Evolutionary conservation across 2,797 vertebrate genomes (phyloP).

Genomic region (Yasuhikotakia modesta): DNA sequence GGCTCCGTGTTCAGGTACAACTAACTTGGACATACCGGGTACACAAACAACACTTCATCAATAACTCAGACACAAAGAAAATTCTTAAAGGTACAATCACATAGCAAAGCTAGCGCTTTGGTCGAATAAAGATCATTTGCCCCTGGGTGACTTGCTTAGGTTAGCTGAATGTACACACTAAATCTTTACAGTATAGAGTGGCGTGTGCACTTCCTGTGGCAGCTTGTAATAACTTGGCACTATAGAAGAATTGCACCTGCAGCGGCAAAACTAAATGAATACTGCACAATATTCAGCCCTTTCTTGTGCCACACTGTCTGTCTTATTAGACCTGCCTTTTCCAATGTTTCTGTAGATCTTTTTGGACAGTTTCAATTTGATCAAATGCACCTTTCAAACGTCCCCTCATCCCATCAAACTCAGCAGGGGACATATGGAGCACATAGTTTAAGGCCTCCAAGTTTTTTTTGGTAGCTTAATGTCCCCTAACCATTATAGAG

Average conservation of each 20-base stretch:
- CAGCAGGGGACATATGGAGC: not conserved
- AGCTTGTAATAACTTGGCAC: constrained; percentile 1
- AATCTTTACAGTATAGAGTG: not conserved
- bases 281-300: not conserved
- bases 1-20: not conserved
- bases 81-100: not conserved
- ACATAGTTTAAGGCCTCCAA: not conserved
- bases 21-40: constrained; percentile 1
- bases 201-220: not conserved
- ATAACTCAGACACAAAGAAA: not conserved
- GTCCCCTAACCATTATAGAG: not conserved
- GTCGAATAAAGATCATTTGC: constrained; percentile 4
- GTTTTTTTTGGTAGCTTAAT: not conserved
- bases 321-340: not conserved
- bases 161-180: not conserved
- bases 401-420: not conserved
- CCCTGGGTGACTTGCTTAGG: not conserved
- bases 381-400: not conserved
- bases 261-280: not conserved
- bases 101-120: not conserved
- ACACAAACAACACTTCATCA: not conserved
- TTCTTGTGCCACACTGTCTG: not conserved
- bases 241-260: not conserved
- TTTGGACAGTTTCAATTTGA: not conserved
- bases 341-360: not conserved